Conservation (phyloP, 2,888 invertebrate genomes). For the Cybosia mesomella region DNA sequence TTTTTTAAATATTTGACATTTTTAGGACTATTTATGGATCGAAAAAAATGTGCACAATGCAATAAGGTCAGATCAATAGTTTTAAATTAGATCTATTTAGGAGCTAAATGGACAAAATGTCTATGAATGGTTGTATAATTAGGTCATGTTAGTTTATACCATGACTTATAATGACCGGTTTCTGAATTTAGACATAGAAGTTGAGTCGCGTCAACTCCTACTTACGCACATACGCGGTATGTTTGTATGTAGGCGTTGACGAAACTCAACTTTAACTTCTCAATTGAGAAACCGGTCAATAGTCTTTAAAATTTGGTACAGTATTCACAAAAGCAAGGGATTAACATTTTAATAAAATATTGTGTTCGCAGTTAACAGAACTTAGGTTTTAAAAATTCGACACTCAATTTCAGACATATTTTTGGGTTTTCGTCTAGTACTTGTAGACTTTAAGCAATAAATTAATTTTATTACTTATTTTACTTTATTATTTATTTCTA, state of each 20-base stretch:
- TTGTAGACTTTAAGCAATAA: slow-evolving; percentile 42
- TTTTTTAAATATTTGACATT: slow-evolving; percentile 7
- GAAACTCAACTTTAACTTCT: neutral
- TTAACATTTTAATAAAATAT: neutral
- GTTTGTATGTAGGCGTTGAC: neutral
- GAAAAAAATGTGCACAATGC: neutral
- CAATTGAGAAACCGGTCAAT: neutral
- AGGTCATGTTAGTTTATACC: neutral
- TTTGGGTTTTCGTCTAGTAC: slow-evolving; percentile 40
- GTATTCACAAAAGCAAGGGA: neutral
- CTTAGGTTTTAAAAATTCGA: neutral
- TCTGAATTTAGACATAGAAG: no score
- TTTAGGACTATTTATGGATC: neutral
- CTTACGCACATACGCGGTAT: neutral
- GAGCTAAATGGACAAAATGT: neutral
- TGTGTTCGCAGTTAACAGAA: neutral
- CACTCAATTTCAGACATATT: slow-evolving; percentile 17
- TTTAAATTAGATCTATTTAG: neutral
- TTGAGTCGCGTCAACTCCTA: neutral
- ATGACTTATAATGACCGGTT: neutral
- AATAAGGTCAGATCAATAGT: neutral
- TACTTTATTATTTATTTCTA: slow-evolving; percentile 76
- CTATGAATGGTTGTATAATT: neutral
- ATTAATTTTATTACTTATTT: slow-evolving; percentile 36
- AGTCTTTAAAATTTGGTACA: neutral